Evolutionary conservation across 2,797 vertebrate species (phyloP), one percentile per base, ranked within the genome.

Genomic region (Columba guinea): DNA sequence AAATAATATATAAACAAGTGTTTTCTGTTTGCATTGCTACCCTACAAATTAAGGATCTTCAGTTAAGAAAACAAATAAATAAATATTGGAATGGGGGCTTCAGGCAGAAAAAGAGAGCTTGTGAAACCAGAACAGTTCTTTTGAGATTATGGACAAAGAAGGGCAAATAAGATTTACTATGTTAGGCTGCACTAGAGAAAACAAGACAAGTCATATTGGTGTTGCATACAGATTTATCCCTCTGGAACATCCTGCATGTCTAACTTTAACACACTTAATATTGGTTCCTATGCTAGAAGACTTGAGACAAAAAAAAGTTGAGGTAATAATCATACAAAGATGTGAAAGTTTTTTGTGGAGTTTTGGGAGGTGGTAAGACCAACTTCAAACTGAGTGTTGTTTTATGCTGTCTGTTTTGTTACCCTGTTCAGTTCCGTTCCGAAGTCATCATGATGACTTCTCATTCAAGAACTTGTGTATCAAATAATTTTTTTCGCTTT

Each of bases 361-460:
- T 69, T 73, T 84, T 76, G 30, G 19, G 1, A 7, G 9, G 7
- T 77, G 5, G 1, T 74, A 83, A 53, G 35, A 65, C 17, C 8
- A 10, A 2, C 49, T 87, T 79, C 0, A 0, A 55, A 11, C 14
- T 88, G 58, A 51, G 1, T 71, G 22, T 78, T 0, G 0, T 18
- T 94, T 83, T 94, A 30, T 44, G 10, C 5, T 65, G 14, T 78
- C 27, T 73, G 0, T 74, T 85, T 80, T 84, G 19, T 17, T 91
- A 5, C 34, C 9, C 12, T 34, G 19, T 37, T 62, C 11, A 68
- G 5, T 67, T 64, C 58, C 7, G 7, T 81, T 68, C 44, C 28
- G 10, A 37, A 37, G 37, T 37, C 65, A 2, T 71, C 9, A 2
- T 19, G n/a, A 24, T 62, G 18, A 39, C 18, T 74, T 67, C 20